Evolutionary conservation across 1,140 invertebrate genomes (phyloP), one percentile per base, ranked within the genome.

Genomic region (Ctenoplectra terminalis): DNA sequence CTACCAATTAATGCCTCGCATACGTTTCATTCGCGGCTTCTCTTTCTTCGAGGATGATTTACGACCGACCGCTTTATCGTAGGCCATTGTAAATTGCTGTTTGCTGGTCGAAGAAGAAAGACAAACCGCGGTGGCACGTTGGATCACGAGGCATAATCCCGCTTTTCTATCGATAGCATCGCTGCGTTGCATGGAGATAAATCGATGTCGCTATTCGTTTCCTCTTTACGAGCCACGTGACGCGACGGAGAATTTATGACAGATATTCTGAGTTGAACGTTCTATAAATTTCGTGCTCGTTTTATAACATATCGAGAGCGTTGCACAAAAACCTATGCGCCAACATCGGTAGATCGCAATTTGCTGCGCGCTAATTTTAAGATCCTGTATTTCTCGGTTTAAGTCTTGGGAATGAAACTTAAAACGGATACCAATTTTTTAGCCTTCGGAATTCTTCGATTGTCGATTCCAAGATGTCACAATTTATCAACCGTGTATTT

Each of bases 41-140:
- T 60, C 56, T 60, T 78, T 71, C 63, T 56, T 66, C 26, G 26
- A 20, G 50, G 61, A 77, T 77, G 61, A 77, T 77, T 77, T 77
- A 77, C 31, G 31, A 26, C 17, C 34, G 70, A 9, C 7, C n/a
- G 26, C 31, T 43, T 64, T 75, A 75, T 75, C 73, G 43, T 11
- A 23, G 7, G 29, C 40, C 56, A 37, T 73, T 73, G 26, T n/a
- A 75, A 75, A 75, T 75, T 40, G n/a, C 34, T 64, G 72, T 63
- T 74, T 63, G 72, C 43, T 13, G 17, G 9, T 8, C 43, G 43
- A 13, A 23, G 43, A 15, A 6, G 40, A 34, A 26, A 63, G 29
- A 46, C 11, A 74, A 63, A 63, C 58, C 40, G 26, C 64, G n/a
- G 8, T 9, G n/a, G 23, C 15, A 43, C 40, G 40, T 20, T 46